These are phyloP conservation scores for Buathra laborator DNA, from an alignment of 2,888 invertebrate species.

Conservation along the genomic window DNA sequence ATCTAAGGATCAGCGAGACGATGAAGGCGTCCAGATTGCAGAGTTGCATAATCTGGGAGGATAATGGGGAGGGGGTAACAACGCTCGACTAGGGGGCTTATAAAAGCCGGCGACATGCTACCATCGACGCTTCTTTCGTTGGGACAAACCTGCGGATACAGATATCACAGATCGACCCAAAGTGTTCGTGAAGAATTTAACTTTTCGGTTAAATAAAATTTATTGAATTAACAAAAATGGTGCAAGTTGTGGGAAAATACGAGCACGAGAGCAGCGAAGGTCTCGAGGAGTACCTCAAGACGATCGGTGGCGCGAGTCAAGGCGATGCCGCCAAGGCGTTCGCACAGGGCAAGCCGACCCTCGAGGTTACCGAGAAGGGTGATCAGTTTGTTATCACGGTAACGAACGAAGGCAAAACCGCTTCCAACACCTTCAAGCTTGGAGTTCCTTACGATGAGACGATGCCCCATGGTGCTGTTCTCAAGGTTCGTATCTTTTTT, in stretches of 20 bases:
- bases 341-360: conserved; percentile 78
- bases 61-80: conserved; percentile 14
- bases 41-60: conserved; percentile 72
- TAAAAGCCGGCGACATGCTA: conserved; percentile 70
- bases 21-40: conserved; percentile 62
- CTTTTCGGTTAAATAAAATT: not conserved
- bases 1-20: conserved; percentile 71
- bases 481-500: conserved; percentile 77
- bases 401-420: conserved; percentile 78
- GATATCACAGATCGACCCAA: not conserved
- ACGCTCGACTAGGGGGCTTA: conserved; percentile 65
- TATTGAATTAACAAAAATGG: conserved; percentile 75
- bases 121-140: conserved; percentile 58
- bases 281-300: conserved; percentile 81
- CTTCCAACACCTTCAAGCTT: conserved; percentile 79
- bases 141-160: conserved; percentile 31
- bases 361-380: conserved; percentile 78
- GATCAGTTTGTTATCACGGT: conserved; percentile 80
- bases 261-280: conserved; percentile 81
- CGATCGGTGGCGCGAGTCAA: conserved; percentile 75
- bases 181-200: conserved; percentile 29
- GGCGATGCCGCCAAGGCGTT: conserved; percentile 77
- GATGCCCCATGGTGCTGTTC: conserved; percentile 79
- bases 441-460: conserved; percentile 82
- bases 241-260: conserved; percentile 82